Evolutionary conservation across 2,797 vertebrate genomes (phyloP).

Genomic region (Scarus forsteni): DNA sequence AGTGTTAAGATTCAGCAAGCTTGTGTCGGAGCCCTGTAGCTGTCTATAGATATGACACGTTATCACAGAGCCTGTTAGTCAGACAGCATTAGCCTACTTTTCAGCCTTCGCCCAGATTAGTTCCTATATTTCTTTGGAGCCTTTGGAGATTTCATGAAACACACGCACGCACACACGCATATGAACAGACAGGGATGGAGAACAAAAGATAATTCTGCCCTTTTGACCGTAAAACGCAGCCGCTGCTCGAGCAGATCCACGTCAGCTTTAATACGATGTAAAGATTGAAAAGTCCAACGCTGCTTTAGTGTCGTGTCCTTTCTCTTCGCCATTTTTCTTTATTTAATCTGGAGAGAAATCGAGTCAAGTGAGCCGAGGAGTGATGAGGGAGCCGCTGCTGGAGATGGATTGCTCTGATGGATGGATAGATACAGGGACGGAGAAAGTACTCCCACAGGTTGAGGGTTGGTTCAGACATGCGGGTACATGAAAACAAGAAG

Average conservation of each 20-base stretch:
- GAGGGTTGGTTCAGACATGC: slow-evolving; percentile 1
- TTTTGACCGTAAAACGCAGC: slow-evolving; percentile 12
- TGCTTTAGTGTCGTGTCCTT: background rate
- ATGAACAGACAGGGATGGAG: background rate
- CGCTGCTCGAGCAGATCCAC: slow-evolving; percentile 19
- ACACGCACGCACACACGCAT: slow-evolving; percentile 2
- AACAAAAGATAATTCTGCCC: slow-evolving; percentile 4
- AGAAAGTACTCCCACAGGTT: slow-evolving; percentile 7
- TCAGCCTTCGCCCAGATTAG: slow-evolving; percentile 31
- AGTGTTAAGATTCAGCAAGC: slow-evolving; percentile 1
- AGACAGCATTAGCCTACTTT: slow-evolving; percentile 47
- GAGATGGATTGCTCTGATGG: slow-evolving; percentile 13
- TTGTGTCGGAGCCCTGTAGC: slow-evolving; percentile 10
- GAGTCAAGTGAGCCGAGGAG: slow-evolving; percentile 21
- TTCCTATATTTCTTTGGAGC: slow-evolving; percentile 28
- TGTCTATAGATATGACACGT: slow-evolving; percentile 18
- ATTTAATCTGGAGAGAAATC: slow-evolving; percentile 52
- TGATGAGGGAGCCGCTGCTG: slow-evolving; percentile 19
- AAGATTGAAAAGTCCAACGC: background rate
- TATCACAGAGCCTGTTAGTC: slow-evolving; percentile 22
- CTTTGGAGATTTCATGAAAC: slow-evolving; percentile 18
- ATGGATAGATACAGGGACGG: background rate
- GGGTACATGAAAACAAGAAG: background rate
- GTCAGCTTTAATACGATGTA: background rate
- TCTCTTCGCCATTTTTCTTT: slow-evolving; percentile 40